These are phyloP conservation scores for Sorex araneus DNA, from an alignment of 2,113 vertebrate genomes.

Conservation along the genomic window DNA sequence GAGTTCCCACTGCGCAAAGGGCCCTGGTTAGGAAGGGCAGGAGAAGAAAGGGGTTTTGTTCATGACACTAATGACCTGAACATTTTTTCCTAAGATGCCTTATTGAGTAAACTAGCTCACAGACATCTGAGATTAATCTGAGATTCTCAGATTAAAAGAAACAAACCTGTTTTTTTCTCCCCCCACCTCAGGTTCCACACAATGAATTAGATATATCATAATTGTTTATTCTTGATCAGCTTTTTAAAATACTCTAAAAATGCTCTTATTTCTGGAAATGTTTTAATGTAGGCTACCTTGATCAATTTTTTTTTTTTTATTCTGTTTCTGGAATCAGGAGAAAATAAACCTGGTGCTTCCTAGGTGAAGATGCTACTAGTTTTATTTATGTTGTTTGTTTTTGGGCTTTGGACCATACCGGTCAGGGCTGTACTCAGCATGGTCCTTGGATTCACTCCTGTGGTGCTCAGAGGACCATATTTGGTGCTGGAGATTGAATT, in stretches of 20 bases:
- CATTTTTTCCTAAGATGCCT: neutral
- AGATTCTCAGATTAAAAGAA: too few relatives aligned
- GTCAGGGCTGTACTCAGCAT: too few relatives aligned
- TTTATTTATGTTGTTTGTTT: neutral
- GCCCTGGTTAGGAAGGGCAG: neutral
- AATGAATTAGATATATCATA: constrained; percentile 42
- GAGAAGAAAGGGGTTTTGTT: neutral
- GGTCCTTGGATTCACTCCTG: too few relatives aligned
- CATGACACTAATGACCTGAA: neutral
- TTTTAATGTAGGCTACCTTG: constrained; percentile 12
- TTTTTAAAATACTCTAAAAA: neutral
- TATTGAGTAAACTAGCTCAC: neutral
- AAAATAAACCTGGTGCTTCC: neutral
- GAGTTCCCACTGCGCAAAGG: neutral
- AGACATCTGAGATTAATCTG: constrained; percentile 2
- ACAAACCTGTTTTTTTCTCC: neutral
- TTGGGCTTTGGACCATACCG: too few relatives aligned
- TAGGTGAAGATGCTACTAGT: constrained; percentile 25
- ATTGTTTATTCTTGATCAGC: constrained; percentile 17
- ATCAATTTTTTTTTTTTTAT: constrained; percentile 60
- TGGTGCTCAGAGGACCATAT: too few relatives aligned
- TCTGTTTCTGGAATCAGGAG: constrained; percentile 51
- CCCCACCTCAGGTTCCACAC: neutral
- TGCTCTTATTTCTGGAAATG: neutral
- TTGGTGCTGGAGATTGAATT: too few relatives aligned